These are phyloP conservation scores for Galemys pyrenaicus DNA, from an alignment of 2,113 vertebrate species.

Conservation along the genomic window DNA sequence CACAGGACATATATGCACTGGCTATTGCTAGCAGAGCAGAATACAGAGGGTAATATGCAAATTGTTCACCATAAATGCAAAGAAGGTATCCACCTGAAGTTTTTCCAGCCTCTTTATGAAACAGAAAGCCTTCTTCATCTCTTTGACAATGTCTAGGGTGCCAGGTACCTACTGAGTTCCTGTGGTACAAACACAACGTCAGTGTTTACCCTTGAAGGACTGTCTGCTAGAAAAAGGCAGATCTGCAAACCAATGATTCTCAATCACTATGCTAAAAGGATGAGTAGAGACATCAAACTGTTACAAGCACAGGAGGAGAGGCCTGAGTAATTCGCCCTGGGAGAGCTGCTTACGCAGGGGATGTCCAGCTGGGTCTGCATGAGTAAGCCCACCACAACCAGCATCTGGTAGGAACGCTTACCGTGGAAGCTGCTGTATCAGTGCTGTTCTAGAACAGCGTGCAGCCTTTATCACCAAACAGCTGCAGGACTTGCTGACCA, in stretches of 20 bases:
- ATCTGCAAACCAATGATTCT: background rate
- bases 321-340: background rate
- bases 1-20: background rate
- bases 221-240: background rate
- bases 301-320: background rate
- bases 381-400: background rate
- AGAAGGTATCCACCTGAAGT: background rate
- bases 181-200: slow-evolving; percentile 11
- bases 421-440: background rate
- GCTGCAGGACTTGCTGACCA: background rate
- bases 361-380: background rate
- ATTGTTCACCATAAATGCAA: background rate
- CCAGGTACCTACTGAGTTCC: background rate
- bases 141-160: background rate
- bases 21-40: background rate
- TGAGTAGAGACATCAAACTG: slow-evolving; percentile 38
- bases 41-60: background rate
- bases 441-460: background rate
- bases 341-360: slow-evolving; percentile 12
- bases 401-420: background rate
- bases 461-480: background rate
- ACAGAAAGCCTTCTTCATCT: background rate
- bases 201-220: background rate
- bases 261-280: background rate
- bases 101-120: slow-evolving; percentile 9